Conservation (phyloP, 2,113 vertebrate species). For the Athene cunicularia region DNA sequence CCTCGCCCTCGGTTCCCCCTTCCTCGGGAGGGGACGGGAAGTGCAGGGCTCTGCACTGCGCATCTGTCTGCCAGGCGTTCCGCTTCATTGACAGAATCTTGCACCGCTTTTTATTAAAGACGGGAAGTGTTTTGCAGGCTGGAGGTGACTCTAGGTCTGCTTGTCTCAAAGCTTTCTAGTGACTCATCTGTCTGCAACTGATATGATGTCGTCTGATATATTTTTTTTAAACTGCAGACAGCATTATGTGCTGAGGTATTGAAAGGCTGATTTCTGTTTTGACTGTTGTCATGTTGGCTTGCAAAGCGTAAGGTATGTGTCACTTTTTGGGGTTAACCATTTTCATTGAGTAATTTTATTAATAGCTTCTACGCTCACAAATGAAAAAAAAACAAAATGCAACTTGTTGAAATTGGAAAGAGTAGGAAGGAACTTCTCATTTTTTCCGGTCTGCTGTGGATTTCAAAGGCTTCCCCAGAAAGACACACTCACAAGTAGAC, state of each 20-base stretch:
- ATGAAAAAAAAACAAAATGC: not conserved
- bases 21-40: not conserved
- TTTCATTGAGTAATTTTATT: conserved; percentile 55
- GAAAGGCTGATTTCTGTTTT: conserved; percentile 37
- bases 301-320: conserved; percentile 2
- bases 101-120: not conserved
- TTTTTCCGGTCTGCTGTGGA: not conserved
- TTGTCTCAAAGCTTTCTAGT: conserved; percentile 29
- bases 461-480: conserved; percentile 34
- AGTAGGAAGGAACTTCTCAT: not conserved
- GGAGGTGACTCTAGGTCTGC: conserved; percentile 58
- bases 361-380: not conserved
- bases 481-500: not conserved
- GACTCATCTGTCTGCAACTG: conserved; percentile 67
- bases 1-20: accelerated
- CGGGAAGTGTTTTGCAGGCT: conserved; percentile 34
- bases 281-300: conserved; percentile 51
- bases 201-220: not conserved
- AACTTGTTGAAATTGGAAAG: conserved; percentile 25
- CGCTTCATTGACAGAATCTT: not conserved
- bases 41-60: accelerated
- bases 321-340: not conserved
- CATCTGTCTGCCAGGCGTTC: conserved; percentile 4
- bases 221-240: not conserved
- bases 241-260: not conserved